Conservation (phyloP, 1,140 invertebrate species). For the Teleogryllus occipitalis region DNA sequence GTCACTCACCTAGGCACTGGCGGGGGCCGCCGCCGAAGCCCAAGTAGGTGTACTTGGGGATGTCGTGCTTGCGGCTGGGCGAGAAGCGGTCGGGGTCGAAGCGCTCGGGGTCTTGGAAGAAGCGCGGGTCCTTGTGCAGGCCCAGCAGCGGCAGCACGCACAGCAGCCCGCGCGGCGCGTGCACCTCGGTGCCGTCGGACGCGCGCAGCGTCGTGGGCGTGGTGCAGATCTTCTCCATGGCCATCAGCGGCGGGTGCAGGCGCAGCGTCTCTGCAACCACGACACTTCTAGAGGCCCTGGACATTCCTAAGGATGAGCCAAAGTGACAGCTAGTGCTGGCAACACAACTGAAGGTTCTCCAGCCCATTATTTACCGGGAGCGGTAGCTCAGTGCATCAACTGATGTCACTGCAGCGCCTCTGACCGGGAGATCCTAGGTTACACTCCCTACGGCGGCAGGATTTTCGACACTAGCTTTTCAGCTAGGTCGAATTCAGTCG, state of each 20-base stretch:
- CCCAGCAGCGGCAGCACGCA: slow-evolving; percentile 18
- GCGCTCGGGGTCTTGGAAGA: slow-evolving; percentile 29
- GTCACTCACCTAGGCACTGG: slow-evolving; percentile 43
- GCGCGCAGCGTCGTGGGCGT: not conserved
- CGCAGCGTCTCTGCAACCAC: not conserved
- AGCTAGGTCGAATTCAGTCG: no score
- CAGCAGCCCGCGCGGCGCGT: not conserved
- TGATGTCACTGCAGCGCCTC: no score
- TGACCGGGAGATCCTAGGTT: no score
- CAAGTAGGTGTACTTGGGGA: slow-evolving; percentile 40
- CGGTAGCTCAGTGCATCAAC: no score
- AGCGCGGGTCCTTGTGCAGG: slow-evolving; percentile 35
- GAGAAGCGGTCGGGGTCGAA: slow-evolving; percentile 34
- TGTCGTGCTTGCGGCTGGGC: slow-evolving; percentile 34
- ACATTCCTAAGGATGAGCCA: no score
- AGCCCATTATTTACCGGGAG: no score
- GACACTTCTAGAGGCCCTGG: no score
- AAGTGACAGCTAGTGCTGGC: no score
- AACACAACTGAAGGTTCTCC: no score
- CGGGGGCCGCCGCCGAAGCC: slow-evolving; percentile 50
- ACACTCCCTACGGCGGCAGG: no score
- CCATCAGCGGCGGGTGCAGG: not conserved
- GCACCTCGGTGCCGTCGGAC: not conserved
- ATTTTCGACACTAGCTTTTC: no score
- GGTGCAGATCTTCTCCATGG: not conserved